phyloP scores from a whole-genome alignment of 1,140 invertebrate species.

The Ditylenchus dipsaci region DNA sequence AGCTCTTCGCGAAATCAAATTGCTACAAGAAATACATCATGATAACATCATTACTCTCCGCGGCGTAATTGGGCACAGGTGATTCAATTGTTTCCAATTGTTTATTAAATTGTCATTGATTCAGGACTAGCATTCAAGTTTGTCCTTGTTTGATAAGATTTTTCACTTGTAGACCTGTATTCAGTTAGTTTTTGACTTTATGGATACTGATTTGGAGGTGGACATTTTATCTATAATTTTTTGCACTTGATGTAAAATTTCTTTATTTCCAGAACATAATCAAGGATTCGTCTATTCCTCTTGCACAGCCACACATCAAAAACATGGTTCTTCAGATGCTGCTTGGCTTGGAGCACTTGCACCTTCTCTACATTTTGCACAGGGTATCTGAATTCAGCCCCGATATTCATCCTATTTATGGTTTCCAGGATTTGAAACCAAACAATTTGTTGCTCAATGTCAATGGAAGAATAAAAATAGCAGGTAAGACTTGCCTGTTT shows the following conservation, averaged over 20 bases:
- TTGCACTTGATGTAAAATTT: background rate
- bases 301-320: conserved; percentile 89
- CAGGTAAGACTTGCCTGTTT: background rate
- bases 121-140: conserved; percentile 87
- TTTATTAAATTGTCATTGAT: too few species aligned
- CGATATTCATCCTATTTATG: too few species aligned
- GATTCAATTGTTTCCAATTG: too few species aligned
- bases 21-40: conserved; percentile 90
- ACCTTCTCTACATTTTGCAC: conserved; percentile 92
- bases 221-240: conserved; percentile 64
- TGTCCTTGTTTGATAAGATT: conserved; percentile 69
- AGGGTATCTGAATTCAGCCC: conserved; percentile 64
- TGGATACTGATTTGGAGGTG: conserved; percentile 97
- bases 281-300: conserved; percentile 71
- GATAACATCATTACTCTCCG: conserved; percentile 81
- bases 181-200: conserved; percentile 70
- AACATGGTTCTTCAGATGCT: conserved; percentile 90
- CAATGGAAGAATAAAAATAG: conserved; percentile 83
- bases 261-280: conserved; percentile 62
- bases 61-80: conserved; percentile 88
- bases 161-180: background rate
- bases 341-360: conserved; percentile 88
- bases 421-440: conserved; percentile 82
- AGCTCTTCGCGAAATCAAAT: conserved; percentile 93
- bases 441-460: conserved; percentile 93